Percentiles rank a stretch among this genome's conserved stretches.
phyloP scores from a whole-genome alignment of 2,888 invertebrate genomes.

The Amblyteles armatorius region DNA sequence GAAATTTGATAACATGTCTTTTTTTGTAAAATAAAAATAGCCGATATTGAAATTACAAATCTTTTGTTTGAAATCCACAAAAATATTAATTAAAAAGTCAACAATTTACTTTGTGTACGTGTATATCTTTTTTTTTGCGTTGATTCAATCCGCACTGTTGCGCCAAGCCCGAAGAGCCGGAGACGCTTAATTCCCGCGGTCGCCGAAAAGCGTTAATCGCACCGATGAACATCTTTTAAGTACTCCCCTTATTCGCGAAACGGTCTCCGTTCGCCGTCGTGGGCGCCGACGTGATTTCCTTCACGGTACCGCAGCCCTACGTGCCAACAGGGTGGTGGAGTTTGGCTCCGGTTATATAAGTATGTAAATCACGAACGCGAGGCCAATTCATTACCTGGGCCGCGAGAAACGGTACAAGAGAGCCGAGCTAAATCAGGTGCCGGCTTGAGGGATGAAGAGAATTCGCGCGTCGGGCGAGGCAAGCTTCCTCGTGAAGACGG shows the following conservation, averaged over 20 bases:
- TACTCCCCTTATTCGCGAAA: conserved; percentile 36
- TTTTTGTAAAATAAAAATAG: too few relatives aligned
- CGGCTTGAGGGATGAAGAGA: background rate
- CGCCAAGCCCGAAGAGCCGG: background rate
- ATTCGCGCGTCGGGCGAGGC: background rate
- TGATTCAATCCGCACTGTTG: background rate
- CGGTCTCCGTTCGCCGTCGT: background rate
- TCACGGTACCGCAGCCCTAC: conserved; percentile 13
- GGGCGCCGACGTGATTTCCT: conserved; percentile 46
- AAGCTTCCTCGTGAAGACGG: background rate
- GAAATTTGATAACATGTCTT: too few relatives aligned
- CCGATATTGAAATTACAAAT: too few relatives aligned
- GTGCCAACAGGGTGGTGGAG: conserved; percentile 18
- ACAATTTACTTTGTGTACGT: background rate
- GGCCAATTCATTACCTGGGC: conserved; percentile 39
- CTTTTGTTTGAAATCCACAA: too few relatives aligned
- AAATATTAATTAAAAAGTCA: too few relatives aligned
- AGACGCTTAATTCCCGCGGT: background rate
- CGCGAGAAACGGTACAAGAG: conserved; percentile 31
- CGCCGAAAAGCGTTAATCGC: conserved; percentile 36
- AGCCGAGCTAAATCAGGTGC: conserved; percentile 50
- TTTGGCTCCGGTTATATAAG: conserved; percentile 17
- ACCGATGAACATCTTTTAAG: conserved; percentile 47
- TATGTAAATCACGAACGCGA: conserved; percentile 61
- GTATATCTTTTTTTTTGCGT: background rate